A percentile compares a stretch with the other conserved stretches of the same genome.
These are phyloP conservation scores for Aphodius granarius DNA, from an alignment of 2,888 invertebrate genomes.

Conservation along the genomic window DNA sequence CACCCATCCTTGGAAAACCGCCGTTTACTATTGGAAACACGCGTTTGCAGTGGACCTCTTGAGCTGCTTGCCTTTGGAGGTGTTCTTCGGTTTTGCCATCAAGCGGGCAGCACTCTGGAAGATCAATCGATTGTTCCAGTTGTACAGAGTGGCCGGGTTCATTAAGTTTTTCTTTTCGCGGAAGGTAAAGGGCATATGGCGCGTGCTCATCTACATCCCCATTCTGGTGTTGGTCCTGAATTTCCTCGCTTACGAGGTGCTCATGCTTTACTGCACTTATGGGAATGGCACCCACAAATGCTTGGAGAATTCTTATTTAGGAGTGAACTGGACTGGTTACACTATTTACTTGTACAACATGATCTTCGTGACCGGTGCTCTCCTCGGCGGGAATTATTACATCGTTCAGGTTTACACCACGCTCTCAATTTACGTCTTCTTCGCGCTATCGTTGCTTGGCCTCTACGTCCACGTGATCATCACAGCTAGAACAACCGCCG, in stretches of 20 bases:
- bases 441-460: not conserved
- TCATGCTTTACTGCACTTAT: not conserved
- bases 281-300: not conserved
- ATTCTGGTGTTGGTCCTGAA: constrained; percentile 15
- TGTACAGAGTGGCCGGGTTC: constrained; percentile 18
- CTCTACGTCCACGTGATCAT: constrained; percentile 4
- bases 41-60: constrained; percentile 37
- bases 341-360: constrained; percentile 2
- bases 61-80: constrained; percentile 36
- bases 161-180: not conserved
- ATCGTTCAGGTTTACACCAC: constrained; percentile 6
- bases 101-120: not conserved
- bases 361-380: not conserved
- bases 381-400: not conserved
- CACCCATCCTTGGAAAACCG: constrained; percentile 37
- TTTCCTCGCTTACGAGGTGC: not conserved
- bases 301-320: constrained; percentile 8
- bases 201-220: constrained; percentile 11
- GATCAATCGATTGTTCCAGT: constrained; percentile 16
- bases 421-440: constrained; percentile 10
- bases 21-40: constrained; percentile 36
- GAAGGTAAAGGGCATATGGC: not conserved
- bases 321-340: not conserved
- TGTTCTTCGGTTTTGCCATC: constrained; percentile 2
- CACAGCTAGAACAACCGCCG: constrained; percentile 14